These are phyloP conservation scores for Camptogramma bilineatum DNA, from an alignment of 2,888 invertebrate species.

Conservation along the genomic window DNA sequence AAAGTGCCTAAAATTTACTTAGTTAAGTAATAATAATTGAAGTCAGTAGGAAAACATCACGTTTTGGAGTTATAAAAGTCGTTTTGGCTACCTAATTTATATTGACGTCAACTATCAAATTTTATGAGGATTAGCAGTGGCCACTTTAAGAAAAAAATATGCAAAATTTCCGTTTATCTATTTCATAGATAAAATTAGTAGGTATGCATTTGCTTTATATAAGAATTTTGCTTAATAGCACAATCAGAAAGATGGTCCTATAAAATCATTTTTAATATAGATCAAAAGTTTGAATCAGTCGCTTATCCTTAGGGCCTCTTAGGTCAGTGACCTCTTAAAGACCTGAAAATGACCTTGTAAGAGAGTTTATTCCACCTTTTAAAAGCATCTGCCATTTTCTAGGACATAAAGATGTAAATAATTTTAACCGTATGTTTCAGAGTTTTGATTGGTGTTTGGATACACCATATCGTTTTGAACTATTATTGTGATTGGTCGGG, in stretches of 20 bases:
- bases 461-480: not conserved
- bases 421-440: not conserved
- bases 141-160: not conserved
- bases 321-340: not conserved
- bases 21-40: too few species aligned
- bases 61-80: not conserved
- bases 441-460: not conserved
- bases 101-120: not conserved
- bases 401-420: too few species aligned
- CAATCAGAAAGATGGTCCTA: too few species aligned
- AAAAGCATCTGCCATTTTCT: not conserved
- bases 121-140: not conserved
- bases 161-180: not conserved
- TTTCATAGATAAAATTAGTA: too few species aligned
- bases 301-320: not conserved
- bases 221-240: not conserved
- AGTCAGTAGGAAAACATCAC: not conserved
- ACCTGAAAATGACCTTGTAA: not conserved
- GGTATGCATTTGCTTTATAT: not conserved
- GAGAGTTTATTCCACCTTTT: not conserved
- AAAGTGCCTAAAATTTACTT: too few species aligned
- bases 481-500: not conserved
- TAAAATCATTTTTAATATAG: not conserved
- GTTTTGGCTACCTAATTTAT: not conserved
- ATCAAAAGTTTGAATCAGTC: not conserved